These are phyloP conservation scores for Rhagoletis pomonella DNA, from an alignment of 1,140 invertebrate genomes.

Conservation along the genomic window DNA sequence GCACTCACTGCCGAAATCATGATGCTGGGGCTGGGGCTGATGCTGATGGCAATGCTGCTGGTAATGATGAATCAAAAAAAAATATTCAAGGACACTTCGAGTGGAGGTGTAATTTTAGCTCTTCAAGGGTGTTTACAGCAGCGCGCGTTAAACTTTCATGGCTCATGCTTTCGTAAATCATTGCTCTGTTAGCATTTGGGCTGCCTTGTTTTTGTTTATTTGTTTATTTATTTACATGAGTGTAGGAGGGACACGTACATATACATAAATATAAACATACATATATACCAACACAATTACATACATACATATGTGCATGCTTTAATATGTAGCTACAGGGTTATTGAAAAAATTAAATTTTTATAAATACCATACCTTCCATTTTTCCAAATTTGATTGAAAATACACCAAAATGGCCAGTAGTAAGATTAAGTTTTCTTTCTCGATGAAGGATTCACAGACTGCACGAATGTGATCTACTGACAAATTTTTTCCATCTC, in stretches of 20 bases:
- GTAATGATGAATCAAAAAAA: slow-evolving; percentile 38
- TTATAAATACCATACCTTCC: not conserved
- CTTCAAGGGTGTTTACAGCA: slow-evolving; percentile 53
- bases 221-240: not conserved
- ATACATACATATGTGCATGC: not conserved
- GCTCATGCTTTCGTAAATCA: slow-evolving; percentile 28
- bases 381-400: too few relatives aligned
- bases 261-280: too few relatives aligned
- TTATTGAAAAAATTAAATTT: not conserved
- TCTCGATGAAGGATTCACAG: too few relatives aligned
- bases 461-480: too few relatives aligned
- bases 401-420: too few relatives aligned
- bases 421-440: too few relatives aligned
- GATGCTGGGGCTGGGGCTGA: not conserved
- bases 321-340: too few relatives aligned
- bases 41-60: not conserved
- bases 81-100: slow-evolving; percentile 52
- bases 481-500: too few relatives aligned
- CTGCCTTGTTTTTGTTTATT: not conserved
- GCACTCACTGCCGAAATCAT: not conserved
- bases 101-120: slow-evolving; percentile 43
- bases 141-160: slow-evolving; percentile 5
- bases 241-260: not conserved
- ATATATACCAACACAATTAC: not conserved
- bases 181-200: not conserved